These are phyloP conservation scores for Neoseiulus cucumeris DNA, from an alignment of 1,140 invertebrate species.

Conservation along the genomic window DNA sequence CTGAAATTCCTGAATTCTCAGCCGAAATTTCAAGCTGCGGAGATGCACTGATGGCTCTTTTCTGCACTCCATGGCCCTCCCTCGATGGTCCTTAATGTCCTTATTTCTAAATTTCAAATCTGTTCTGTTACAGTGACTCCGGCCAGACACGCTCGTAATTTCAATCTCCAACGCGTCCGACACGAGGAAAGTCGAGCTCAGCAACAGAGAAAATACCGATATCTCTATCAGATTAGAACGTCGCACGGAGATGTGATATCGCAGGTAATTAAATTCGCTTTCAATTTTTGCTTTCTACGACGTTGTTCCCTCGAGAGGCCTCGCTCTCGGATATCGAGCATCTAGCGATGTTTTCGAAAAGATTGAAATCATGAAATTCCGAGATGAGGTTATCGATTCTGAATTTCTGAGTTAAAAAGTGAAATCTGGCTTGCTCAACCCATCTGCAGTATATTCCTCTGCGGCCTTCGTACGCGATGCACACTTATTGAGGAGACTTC, in stretches of 20 bases:
- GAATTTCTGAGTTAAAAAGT: no score
- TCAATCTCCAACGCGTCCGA: constrained; percentile 33
- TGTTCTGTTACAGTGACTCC: constrained; percentile 27
- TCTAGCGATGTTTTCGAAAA: no score
- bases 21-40: no score
- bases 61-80: no score
- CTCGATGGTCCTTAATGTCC: no score
- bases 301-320: background rate
- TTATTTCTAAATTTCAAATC: no score
- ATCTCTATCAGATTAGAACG: constrained; percentile 66
- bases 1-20: no score
- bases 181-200: constrained; percentile 48
- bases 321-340: background rate
- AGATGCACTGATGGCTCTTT: no score
- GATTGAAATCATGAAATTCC: no score
- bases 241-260: constrained; percentile 71
- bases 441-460: constrained; percentile 1
- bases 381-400: no score
- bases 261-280: constrained; percentile 34
- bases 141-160: constrained; percentile 26
- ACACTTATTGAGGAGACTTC: background rate
- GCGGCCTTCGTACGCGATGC: background rate
- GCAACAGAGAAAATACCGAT: constrained; percentile 58
- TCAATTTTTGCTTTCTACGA: background rate
- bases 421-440: no score